Evolutionary conservation across 2,888 invertebrate species (phyloP).

Genomic region (Epinotia bilunana): DNA sequence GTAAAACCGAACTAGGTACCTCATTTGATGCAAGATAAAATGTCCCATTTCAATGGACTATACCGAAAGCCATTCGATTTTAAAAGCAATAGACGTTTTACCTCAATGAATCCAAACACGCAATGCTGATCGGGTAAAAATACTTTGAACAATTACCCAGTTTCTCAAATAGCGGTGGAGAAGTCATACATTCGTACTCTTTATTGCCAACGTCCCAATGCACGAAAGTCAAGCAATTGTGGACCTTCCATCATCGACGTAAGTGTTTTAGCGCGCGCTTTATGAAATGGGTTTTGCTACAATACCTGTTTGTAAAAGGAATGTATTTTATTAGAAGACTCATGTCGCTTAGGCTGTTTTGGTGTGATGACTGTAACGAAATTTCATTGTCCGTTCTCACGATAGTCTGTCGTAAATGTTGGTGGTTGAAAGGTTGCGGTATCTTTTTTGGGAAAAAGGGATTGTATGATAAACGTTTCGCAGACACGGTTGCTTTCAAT

Average conservation of each 20-base stretch:
- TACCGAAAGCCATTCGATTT: background rate
- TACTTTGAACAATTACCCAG: constrained; percentile 9
- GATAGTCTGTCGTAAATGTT: background rate
- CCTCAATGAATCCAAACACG: constrained; percentile 6
- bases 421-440: background rate
- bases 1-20: no score
- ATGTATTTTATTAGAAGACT: background rate
- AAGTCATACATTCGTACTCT: constrained; percentile 25
- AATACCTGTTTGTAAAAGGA: background rate
- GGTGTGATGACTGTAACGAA: background rate
- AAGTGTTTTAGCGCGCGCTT: background rate
- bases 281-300: background rate
- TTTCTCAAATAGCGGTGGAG: constrained; percentile 4
- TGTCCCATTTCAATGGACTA: no score
- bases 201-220: constrained; percentile 1
- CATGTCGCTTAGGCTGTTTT: constrained; percentile 9
- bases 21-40: no score
- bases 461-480: background rate
- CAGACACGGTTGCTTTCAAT: background rate
- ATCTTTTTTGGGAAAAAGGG: background rate
- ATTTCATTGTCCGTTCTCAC: constrained; percentile 6
- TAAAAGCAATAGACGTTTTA: background rate
- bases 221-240: background rate
- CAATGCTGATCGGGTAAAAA: constrained; percentile 1
- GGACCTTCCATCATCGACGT: background rate